Evolutionary conservation across 2,113 vertebrate species (phyloP), one percentile per base, ranked within the genome.

Genomic region (Apteryx mantelli): DNA sequence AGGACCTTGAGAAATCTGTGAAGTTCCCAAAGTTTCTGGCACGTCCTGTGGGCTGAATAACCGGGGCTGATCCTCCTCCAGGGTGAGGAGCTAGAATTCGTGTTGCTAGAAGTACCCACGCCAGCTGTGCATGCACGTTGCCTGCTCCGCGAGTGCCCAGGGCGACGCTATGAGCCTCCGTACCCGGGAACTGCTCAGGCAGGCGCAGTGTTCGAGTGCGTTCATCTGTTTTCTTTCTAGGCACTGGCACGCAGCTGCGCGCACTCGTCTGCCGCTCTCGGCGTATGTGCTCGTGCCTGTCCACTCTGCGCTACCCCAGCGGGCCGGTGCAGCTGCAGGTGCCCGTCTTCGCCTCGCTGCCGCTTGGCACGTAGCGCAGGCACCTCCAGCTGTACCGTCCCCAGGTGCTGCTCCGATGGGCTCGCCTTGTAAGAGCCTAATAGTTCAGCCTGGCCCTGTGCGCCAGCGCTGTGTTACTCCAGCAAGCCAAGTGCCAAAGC

Each of bases 311-410:
- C 63, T 73, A 2, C 21, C 26, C 26, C 28, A 26, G 2, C 0
- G 0, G 60, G 36, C 58, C 32, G 28, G 61, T 1, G 6, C 61
- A 30, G 80, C 34, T 30, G 75, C 46, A 26, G 75, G 76, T 50
- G 20, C 65, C 36, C 74, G 61, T 61, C 34, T 58, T n/a, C 58
- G 73, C 73, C 77, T 13, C 52, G 63, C 83, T 83, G 68, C 70
- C 34, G 9, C 46, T 50, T 79, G 2, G 4, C 9, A 0, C 0
- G 2, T 44, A 12, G 10, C 56, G 4, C 0, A 1, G 87, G 64
- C 55, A 68, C 66, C 38, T 46, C 4, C 32, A 42, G 69, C 75
- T 68, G 22, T 34, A 83, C 56, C 34, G 24, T 66, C 64, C 52
- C 81, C 87, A 13, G 1, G 2, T 20, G 0, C 82, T 40, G 70